A percentile compares a stretch with the other conserved stretches of the same genome.
Evolutionary conservation across 2,113 vertebrate species (phyloP).

Genomic region (Regulus satrapa): DNA sequence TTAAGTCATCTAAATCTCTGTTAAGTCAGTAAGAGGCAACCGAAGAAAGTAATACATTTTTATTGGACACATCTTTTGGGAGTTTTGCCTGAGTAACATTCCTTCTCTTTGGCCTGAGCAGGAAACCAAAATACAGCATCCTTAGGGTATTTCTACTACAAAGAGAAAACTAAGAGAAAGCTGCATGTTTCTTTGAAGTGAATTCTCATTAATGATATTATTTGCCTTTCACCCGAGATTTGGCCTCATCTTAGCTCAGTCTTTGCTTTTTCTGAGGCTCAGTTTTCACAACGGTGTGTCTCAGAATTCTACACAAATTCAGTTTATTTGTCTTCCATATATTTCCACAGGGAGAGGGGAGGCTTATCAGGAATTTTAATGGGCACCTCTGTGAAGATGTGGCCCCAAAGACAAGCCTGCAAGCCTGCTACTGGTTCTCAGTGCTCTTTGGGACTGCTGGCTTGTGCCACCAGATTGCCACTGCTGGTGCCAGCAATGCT

Average conservation of each 20-base stretch:
- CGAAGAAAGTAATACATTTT: background rate
- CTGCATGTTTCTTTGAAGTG: background rate
- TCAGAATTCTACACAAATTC: background rate
- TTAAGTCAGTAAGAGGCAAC: background rate
- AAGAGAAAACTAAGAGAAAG: background rate
- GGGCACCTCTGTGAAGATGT: background rate
- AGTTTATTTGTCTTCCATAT: background rate
- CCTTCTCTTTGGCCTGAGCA: background rate
- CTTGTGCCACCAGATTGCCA: background rate
- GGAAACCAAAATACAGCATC: background rate
- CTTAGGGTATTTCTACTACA: background rate
- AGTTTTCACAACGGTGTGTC: background rate
- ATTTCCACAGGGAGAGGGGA: background rate
- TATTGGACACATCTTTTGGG: background rate
- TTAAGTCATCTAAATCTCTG: background rate
- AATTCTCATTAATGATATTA: background rate
- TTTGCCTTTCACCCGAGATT: background rate
- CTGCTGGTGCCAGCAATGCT: background rate
- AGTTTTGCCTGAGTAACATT: background rate
- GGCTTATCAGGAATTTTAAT: background rate
- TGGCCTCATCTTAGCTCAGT: background rate
- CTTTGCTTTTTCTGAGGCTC: background rate
- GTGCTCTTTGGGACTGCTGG: background rate
- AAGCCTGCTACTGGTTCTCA: background rate
- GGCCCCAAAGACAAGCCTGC: background rate